Conservation (phyloP, 2,888 invertebrate genomes). For the Erynnis tages region DNA sequence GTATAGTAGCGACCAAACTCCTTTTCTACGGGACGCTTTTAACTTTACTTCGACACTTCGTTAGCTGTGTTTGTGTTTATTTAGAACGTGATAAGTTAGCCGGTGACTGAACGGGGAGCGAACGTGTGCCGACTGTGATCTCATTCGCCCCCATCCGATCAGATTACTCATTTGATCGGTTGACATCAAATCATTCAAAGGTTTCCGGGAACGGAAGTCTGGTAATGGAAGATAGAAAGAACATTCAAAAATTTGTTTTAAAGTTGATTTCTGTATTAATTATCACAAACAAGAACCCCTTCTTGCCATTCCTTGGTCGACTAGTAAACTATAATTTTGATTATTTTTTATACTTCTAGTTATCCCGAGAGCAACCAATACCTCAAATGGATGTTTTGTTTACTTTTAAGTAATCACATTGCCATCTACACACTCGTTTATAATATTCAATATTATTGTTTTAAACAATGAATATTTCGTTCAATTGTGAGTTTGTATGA, state of each 20-base stretch:
- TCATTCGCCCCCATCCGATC: slow-evolving; percentile 40
- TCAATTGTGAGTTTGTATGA: no score
- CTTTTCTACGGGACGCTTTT: slow-evolving; percentile 65
- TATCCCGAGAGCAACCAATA: no score
- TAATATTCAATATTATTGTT: no score
- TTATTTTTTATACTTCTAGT: no score
- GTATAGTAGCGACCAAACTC: slow-evolving; percentile 46
- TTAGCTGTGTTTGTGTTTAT: slow-evolving; percentile 76
- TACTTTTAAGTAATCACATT: no score
- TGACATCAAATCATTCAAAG: slow-evolving; percentile 10
- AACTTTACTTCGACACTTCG: slow-evolving; percentile 76
- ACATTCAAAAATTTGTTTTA: no score
- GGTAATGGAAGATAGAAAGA: not conserved
- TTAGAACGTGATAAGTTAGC: slow-evolving; percentile 73
- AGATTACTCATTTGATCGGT: slow-evolving; percentile 23
- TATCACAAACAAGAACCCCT: not conserved
- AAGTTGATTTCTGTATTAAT: no score
- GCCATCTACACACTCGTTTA: no score
- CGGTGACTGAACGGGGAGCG: slow-evolving; percentile 61
- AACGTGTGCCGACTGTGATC: slow-evolving; percentile 54
- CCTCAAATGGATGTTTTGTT: no score
- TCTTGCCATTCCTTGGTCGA: no score
- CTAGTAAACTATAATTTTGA: no score
- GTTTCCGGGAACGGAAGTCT: slow-evolving; percentile 5
- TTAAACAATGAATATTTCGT: no score